Base-by-base conservation (phyloP, 2,797 vertebrate species). In the Natrix natrix region DNA sequence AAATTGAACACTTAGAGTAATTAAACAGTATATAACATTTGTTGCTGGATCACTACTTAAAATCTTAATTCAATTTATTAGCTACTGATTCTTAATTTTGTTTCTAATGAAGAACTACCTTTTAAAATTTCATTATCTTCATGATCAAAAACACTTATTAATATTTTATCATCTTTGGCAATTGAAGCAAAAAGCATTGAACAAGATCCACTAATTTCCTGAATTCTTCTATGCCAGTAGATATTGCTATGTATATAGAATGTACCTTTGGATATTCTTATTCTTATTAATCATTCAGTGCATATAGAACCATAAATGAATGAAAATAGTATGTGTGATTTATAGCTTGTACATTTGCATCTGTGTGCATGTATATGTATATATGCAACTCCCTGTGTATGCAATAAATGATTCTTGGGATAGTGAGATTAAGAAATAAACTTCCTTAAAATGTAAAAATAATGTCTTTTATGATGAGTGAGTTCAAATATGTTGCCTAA, bases 161-260 rank as follows among this genome's bases (percentile, higher is more conserved):
- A 66, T 96, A 95, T 87, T 92, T 93, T 87, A 66, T 78, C 63
- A 93, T 83, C 8, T 78, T 92, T 37, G 91, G 37, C 37, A 93
- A 86, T 43, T 92, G 55, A 90, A 69, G 56, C 32, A 52, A 92
- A 86, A 24, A 14, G 10, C 14, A 8, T 90, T 4, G 86, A 60
- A 74, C 17, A 56, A 10, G 92, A 28, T 91, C 86, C 66, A 1
- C 28, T 17, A 14, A 69, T 63, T 8, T 90, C 92, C 10, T 94
- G 90, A 66, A 91, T 69, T 54, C 92, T 94, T 89, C 88, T 66
- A 37, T 6, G 3, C 17, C 0, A 55, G 24, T 28, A 37, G 5
- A 37, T 43, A 69, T 26, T 89, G 61, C 90, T 95, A 32, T 87
- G 28, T 63, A 92, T 69, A 56, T 10, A 83, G 11, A 24, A 92